Conservation (phyloP, 2,113 vertebrate genomes). For the Pollachius pollachius region DNA sequence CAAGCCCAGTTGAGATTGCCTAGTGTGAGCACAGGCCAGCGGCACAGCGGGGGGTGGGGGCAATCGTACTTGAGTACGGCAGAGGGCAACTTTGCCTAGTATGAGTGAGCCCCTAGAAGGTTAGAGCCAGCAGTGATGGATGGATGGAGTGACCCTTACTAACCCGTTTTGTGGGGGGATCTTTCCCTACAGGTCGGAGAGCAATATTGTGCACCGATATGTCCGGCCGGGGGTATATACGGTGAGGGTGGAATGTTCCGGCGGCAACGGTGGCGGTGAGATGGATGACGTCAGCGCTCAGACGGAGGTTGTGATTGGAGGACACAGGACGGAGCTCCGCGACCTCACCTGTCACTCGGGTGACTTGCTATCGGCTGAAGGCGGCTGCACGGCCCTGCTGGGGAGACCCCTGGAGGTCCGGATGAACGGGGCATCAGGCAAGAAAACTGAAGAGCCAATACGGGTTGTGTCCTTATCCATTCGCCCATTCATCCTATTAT, state of each 20-base stretch:
- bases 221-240: conserved; percentile 68
- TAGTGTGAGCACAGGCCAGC: too few species aligned
- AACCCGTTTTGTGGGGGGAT: not conserved
- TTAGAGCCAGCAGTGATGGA: too few species aligned
- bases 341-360: conserved; percentile 70
- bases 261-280: conserved; percentile 76
- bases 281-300: conserved; percentile 72
- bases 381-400: conserved; percentile 66
- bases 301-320: conserved; percentile 53
- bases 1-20: too few species aligned
- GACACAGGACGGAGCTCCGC: conserved; percentile 44
- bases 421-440: conserved; percentile 77
- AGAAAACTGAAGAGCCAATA: not conserved
- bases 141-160: not conserved
- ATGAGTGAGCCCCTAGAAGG: too few species aligned
- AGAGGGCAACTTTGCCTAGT: too few species aligned
- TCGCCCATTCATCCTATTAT: too few species aligned
- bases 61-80: too few species aligned
- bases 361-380: conserved; percentile 50
- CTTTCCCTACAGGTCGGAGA: conserved; percentile 62
- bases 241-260: conserved; percentile 79
- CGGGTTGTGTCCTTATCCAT: not conserved
- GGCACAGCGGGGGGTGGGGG: too few species aligned
- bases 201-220: conserved; percentile 75
- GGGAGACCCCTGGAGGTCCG: conserved; percentile 77